Conservation (phyloP, 2,888 invertebrate species). For the Limenitis arthemis region DNA sequence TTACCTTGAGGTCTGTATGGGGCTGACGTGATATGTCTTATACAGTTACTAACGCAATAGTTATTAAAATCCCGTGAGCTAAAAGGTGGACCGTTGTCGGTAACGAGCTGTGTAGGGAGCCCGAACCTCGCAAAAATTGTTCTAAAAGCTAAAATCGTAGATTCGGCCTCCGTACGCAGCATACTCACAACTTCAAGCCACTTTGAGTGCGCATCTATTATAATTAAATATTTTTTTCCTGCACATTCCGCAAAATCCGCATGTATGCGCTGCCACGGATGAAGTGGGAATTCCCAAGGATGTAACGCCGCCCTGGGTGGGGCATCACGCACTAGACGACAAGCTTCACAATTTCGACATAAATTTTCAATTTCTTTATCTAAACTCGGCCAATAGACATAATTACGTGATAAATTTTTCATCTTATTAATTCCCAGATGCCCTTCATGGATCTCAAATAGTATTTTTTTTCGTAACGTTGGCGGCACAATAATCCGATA, state of each 20-base stretch:
- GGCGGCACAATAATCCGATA: too few relatives aligned
- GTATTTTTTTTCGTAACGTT: too few relatives aligned
- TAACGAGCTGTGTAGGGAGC: slow-evolving; percentile 17
- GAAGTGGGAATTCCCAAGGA: too few relatives aligned
- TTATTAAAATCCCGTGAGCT: slow-evolving; percentile 11
- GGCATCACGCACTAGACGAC: too few relatives aligned
- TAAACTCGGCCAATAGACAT: too few relatives aligned
- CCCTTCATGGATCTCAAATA: too few relatives aligned
- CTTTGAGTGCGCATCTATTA: slow-evolving; percentile 25
- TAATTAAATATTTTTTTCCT: slow-evolving; percentile 19
- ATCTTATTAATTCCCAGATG: too few relatives aligned
- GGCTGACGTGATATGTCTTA: slow-evolving; percentile 12
- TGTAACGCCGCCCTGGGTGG: too few relatives aligned
- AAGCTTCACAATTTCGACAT: too few relatives aligned
- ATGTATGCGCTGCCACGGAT: neutral
- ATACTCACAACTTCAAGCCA: slow-evolving; percentile 25
- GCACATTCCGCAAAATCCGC: neutral
- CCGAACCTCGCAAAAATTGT: slow-evolving; percentile 21
- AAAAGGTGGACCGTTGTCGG: slow-evolving; percentile 26
- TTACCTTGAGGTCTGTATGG: slow-evolving; percentile 17
- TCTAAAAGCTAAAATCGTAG: slow-evolving; percentile 11
- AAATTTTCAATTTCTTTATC: too few relatives aligned
- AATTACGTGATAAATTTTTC: too few relatives aligned
- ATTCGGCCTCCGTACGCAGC: slow-evolving; percentile 3
- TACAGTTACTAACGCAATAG: slow-evolving; percentile 17